Base-by-base conservation (phyloP, 2,888 invertebrate species). In the Tricholauxania praeusta region DNA sequence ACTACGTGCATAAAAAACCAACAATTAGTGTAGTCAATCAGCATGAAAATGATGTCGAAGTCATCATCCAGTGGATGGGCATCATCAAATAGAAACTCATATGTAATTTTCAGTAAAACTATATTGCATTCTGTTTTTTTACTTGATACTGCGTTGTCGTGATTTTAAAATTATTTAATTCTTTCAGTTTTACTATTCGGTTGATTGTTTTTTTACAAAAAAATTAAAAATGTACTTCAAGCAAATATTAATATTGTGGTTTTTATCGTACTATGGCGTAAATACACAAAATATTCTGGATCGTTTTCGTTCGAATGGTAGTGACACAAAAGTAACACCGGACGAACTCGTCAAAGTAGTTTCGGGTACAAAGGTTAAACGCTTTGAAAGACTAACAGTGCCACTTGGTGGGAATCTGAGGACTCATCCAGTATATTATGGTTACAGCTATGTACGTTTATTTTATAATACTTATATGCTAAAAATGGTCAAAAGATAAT, bases 11-110 rank as follows among this genome's bases (percentile, higher is more conserved):
- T 70, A 72, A 68, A 60, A 70, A 72, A 71, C 52, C 67, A 67
- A 75, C 79, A 87, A 87, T 86, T 86, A 87, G 75, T 76, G 76
- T 79, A 85, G 72, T 81, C 83, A 83, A 84, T 83, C 81, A 82
- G 82, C 86, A 80, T 87, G 84, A 86, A 85, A 86, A 83, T 79
- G 79, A 79, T 82, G 84, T 86, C 85, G 85, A 82, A 81, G 79
- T 78, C 78, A 81, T 76, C 73, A 65, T 78, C 74, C 72, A 67
- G 49, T 65, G 72, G 77, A 62, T 69, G 12, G 49, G 28, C 51
- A 19, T 64, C 51, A 51, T 51, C 10, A 22, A 57, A 57, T 14
- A 57, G 5, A 8, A 22, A 32, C 32, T 32, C 39, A 32, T 28
- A 60, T 39, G 14, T 19, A 49, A 7, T 15, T 48, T 57, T 39